A percentile compares a stretch with the other conserved stretches of the same genome.
phyloP scores from a whole-genome alignment of 2,797 vertebrate genomes.

The Sarcophilus harrisii region DNA sequence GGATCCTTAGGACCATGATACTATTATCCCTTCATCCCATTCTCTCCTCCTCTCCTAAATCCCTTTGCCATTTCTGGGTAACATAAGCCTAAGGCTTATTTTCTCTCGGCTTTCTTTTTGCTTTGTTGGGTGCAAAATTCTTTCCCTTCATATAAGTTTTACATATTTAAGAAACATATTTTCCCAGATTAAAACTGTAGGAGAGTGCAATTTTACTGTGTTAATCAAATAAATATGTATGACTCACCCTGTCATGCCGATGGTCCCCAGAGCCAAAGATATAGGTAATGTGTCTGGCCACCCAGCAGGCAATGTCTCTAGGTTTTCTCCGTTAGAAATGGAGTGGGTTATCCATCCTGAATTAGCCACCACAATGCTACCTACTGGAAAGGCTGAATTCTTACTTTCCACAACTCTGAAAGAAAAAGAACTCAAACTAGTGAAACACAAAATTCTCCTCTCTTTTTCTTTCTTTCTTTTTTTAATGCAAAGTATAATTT shows the following conservation, averaged over 20 bases:
- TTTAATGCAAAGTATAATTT: not conserved
- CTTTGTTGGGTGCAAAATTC: not conserved
- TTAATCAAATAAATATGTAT: not conserved
- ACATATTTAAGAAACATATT: too few species aligned
- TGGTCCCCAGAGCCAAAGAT: conserved; percentile 91
- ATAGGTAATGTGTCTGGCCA: conserved; percentile 91
- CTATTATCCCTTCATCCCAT: not conserved
- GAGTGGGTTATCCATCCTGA: conserved; percentile 92
- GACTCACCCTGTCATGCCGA: conserved; percentile 95
- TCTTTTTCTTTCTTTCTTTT: too few species aligned
- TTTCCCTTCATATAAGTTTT: conserved; percentile 10
- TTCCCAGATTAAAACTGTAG: conserved; percentile 6
- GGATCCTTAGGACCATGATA: too few species aligned
- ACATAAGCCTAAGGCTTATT: not conserved
- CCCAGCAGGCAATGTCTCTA: conserved; percentile 82
- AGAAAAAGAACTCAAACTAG: not conserved
- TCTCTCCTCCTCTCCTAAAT: not conserved
- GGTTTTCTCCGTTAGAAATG: conserved; percentile 86
- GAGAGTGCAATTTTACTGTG: not conserved
- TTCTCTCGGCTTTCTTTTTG: not conserved
- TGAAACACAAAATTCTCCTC: not conserved
- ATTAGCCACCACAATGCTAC: conserved; percentile 83
- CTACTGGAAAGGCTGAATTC: conserved; percentile 87
- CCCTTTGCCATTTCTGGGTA: not conserved
- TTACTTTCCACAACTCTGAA: conserved; percentile 92